These are phyloP conservation scores for Tipula vernalis DNA, from an alignment of 2,888 invertebrate species.

Conservation along the genomic window DNA sequence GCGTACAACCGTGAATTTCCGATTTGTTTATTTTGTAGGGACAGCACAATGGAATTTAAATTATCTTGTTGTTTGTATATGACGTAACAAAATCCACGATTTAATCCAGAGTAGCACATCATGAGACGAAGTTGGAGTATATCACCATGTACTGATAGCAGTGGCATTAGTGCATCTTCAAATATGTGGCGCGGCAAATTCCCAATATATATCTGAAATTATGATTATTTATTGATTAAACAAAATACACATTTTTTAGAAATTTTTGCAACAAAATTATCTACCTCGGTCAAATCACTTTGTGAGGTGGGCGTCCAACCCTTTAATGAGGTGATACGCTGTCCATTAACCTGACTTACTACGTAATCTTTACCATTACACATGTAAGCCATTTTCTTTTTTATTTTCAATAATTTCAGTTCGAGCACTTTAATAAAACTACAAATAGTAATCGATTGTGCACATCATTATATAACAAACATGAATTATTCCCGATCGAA, in stretches of 20 bases:
- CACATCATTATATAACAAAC: neutral
- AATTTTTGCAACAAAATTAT: neutral
- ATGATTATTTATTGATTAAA: neutral
- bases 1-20: neutral
- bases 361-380: neutral
- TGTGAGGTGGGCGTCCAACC: neutral
- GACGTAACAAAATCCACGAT: neutral
- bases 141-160: neutral
- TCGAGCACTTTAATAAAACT: neutral
- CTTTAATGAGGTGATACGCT: neutral
- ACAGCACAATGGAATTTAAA: neutral
- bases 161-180: neutral
- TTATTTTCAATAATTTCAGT: neutral
- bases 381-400: neutral
- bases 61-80: neutral
- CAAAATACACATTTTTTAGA: neutral
- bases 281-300: neutral
- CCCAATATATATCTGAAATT: neutral
- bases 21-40: neutral
- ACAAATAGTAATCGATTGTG: neutral
- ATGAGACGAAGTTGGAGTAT: neutral
- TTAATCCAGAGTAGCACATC: neutral
- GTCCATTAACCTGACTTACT: neutral
- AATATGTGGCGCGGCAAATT: neutral
- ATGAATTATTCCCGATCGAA: neutral